These are phyloP conservation scores for Linnaemya tessellans DNA, from an alignment of 2,888 invertebrate species.

Conservation along the genomic window DNA sequence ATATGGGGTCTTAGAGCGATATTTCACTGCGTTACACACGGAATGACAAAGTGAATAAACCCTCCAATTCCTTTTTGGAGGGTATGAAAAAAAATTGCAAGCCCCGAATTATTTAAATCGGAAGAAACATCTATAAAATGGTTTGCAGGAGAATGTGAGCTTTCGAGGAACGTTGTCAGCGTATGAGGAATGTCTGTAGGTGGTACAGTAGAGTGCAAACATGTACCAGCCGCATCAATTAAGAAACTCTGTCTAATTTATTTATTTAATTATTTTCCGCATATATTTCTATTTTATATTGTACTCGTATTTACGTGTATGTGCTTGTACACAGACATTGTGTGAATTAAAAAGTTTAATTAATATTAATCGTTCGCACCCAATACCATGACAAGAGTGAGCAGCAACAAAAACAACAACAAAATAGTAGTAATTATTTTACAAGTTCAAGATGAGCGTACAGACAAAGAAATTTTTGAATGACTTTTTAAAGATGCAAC, in stretches of 20 bases:
- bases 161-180: not conserved
- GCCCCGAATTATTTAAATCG: too few species aligned
- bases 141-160: not conserved
- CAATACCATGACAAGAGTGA: slow-evolving; percentile 36
- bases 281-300: slow-evolving; percentile 2
- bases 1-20: too few species aligned
- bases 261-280: slow-evolving; percentile 43
- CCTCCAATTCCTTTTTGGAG: too few species aligned
- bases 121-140: not conserved
- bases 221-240: slow-evolving; percentile 8
- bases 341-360: slow-evolving; percentile 64
- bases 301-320: not conserved
- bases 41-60: too few species aligned
- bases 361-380: slow-evolving; percentile 69
- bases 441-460: slow-evolving; percentile 57
- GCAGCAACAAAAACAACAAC: slow-evolving; percentile 8
- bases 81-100: too few species aligned
- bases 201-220: not conserved
- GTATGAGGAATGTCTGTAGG: not conserved
- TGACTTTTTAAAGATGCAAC: not conserved
- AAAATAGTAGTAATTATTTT: slow-evolving; percentile 30
- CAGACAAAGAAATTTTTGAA: slow-evolving; percentile 45
- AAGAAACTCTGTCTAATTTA: slow-evolving; percentile 19
- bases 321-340: slow-evolving; percentile 7
- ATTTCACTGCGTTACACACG: too few species aligned